Evolutionary conservation across 2,113 vertebrate genomes (phyloP).

Genomic region (Scalopus aquaticus): DNA sequence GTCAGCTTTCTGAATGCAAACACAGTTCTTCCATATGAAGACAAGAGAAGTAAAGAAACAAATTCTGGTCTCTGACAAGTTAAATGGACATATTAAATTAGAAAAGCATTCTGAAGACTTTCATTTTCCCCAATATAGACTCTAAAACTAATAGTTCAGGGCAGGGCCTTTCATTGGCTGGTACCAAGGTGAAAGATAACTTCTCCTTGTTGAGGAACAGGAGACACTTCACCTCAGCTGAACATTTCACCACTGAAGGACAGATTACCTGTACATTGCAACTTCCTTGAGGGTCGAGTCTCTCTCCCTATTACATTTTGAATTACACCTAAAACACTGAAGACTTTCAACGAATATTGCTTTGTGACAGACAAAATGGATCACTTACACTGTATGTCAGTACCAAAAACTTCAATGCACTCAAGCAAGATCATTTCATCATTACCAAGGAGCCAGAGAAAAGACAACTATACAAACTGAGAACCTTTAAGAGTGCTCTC

Average conservation of each 20-base stretch:
- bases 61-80: background rate
- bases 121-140: background rate
- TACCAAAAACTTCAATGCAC: constrained; percentile 49
- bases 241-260: background rate
- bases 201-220: background rate
- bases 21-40: background rate
- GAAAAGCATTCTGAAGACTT: constrained; percentile 24
- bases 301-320: constrained; percentile 52
- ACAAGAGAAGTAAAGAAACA: background rate
- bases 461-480: background rate
- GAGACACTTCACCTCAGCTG: background rate
- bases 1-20: constrained; percentile 2
- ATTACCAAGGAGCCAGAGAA: constrained; percentile 29
- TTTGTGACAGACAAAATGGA: constrained; percentile 57
- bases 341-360: constrained; percentile 49
- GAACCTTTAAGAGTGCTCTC: background rate
- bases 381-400: constrained; percentile 40
- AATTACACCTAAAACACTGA: constrained; percentile 60
- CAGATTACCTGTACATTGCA: constrained; percentile 10
- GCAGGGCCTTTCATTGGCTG: background rate
- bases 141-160: constrained; percentile 6
- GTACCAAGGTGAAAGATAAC: background rate
- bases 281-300: constrained; percentile 47
- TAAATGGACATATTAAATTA: constrained; percentile 31
- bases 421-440: constrained; percentile 38